Evolutionary conservation across 2,113 vertebrate genomes (phyloP), one percentile per base, ranked within the genome.

Genomic region (Crotalus helleri): DNA sequence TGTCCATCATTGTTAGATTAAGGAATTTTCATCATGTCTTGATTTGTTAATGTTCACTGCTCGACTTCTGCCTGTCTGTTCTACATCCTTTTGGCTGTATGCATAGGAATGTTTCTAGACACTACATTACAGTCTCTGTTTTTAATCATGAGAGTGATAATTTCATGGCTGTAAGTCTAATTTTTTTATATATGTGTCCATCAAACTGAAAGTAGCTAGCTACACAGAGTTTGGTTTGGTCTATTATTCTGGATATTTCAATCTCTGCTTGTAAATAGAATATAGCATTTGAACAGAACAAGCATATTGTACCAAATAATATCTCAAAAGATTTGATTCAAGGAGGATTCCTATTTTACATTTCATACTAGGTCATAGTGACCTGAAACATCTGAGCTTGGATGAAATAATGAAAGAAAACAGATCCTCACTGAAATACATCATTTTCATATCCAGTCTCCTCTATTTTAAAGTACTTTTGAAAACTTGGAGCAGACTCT

Each of bases 261-360:
- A 13, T 93, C 91, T 94, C 93, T 94, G 93, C 87, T 93, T 95
- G 89, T 93, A 95, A 96, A 88, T 95, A 95, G 0, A 59, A 94
- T 90, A 92, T 23, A 94, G 92, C 91, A 92, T 85, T 94, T 92
- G 44, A 91, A 92, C n/a, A 46, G 24, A 57, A 85, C 33, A 85
- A 24, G 21, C 3, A 90, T 51, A 4, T 5, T 57, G 33, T 29
- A 33, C 21, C 15, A 13, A 90, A n/a, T 91, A 94, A 3, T 64
- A 53, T 95, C 91, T 94, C 91, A 86, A 81, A 94, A 95, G 92
- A 89, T 4, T 23, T 87, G 0, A 0, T 51, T 61, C 1, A 5
- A 92, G 91, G 89, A 74, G 49, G 94, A 85, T 91, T 86, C 21
- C 59, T 4, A 39, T 29, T 3, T 46, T 85, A 19, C 6, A 29